Conservation (phyloP, 2,797 vertebrate genomes). For the Anabacerthia variegaticeps region DNA sequence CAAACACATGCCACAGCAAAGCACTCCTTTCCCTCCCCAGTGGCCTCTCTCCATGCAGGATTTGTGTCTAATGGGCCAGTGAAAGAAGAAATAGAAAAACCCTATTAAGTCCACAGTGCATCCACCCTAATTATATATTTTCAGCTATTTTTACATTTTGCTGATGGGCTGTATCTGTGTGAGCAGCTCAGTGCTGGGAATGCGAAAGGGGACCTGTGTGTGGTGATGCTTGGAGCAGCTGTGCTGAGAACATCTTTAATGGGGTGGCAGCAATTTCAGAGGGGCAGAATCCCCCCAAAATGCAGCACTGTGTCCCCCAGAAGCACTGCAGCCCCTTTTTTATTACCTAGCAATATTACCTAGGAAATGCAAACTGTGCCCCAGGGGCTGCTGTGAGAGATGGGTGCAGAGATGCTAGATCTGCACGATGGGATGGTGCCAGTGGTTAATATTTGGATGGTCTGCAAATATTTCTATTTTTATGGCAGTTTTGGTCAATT, state of each 20-base stretch:
- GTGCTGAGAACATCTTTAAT: background rate
- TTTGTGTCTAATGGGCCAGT: background rate
- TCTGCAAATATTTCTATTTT: background rate
- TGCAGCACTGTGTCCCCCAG: accelerated
- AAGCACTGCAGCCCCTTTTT: background rate
- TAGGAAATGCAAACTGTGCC: background rate
- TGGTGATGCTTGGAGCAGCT: background rate
- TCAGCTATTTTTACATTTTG: constrained; percentile 49
- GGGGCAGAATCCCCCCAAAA: background rate
- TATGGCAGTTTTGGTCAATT: background rate
- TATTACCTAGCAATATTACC: too few species aligned
- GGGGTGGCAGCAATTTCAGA: background rate
- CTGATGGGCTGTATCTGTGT: background rate
- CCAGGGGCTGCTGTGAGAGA: background rate
- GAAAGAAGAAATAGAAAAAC: constrained; percentile 17
- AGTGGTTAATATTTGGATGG: background rate
- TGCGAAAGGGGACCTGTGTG: background rate
- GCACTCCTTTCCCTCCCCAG: background rate
- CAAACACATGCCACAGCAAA: background rate
- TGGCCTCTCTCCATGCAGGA: background rate
- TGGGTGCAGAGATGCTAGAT: background rate
- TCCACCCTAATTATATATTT: constrained; percentile 25
- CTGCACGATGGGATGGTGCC: background rate
- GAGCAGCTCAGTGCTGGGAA: background rate
- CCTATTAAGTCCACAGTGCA: background rate